Evolutionary conservation across 2,113 vertebrate species (phyloP).

Genomic region (Mesocricetus auratus): DNA sequence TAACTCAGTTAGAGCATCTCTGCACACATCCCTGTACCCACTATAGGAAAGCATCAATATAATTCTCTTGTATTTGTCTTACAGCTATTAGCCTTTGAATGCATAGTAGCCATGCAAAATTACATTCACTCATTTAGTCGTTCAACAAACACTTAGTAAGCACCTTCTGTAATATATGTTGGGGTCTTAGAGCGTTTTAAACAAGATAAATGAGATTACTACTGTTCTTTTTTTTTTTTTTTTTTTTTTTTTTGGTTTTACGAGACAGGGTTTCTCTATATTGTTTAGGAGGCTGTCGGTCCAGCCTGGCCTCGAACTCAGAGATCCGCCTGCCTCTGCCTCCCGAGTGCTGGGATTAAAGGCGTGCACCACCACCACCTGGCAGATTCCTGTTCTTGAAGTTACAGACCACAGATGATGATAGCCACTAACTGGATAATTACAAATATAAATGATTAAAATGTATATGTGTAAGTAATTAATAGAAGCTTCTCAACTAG

Average conservation of each 20-base stretch:
- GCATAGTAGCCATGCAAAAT: neutral
- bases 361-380: too few species aligned
- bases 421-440: neutral
- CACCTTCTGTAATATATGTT: neutral
- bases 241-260: too few species aligned
- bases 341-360: too few species aligned
- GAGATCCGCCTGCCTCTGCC: too few species aligned
- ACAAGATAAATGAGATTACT: neutral
- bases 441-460: constrained; percentile 25
- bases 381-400: neutral
- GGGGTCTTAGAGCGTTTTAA: neutral
- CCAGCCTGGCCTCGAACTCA: too few species aligned
- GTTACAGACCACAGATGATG: neutral
- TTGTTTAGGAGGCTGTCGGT: too few species aligned
- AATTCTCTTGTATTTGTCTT: neutral
- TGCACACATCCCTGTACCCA: neutral
- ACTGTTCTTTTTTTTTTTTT: too few species aligned
- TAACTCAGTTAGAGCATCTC: neutral
- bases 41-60: neutral
- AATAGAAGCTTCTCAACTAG: constrained; percentile 3
- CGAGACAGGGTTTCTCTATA: too few species aligned
- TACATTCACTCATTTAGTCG: neutral
- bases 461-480: neutral
- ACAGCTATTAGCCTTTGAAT: constrained; percentile 12
- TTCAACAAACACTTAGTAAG: neutral